Conservation (phyloP, 2,888 invertebrate genomes). For the Chrysolina haemoptera region DNA sequence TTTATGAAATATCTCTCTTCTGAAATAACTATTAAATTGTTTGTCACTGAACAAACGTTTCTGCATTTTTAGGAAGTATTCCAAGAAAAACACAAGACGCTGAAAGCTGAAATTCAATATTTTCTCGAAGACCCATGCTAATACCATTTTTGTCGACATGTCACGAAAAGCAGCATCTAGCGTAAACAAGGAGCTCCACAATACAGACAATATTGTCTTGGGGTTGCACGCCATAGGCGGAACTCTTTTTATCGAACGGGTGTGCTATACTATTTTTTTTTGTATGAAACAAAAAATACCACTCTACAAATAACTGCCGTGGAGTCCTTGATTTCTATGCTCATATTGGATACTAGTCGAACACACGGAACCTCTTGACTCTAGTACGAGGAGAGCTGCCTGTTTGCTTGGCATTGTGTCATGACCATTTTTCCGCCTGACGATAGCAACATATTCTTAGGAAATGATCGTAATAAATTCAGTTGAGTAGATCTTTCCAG, state of each 20-base stretch:
- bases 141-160: neutral
- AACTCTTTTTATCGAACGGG: neutral
- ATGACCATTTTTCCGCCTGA: no score
- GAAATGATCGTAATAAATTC: no score
- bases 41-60: neutral
- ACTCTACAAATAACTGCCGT: no score
- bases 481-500: no score
- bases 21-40: neutral
- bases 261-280: neutral
- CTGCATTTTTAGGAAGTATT: neutral
- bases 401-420: no score
- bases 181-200: neutral
- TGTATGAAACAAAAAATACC: no score
- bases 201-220: constrained; percentile 7
- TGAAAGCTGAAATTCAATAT: neutral
- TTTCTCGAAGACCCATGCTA: constrained; percentile 1
- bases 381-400: no score
- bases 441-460: no score
- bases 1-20: no score
- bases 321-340: no score
- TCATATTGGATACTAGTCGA: no score
- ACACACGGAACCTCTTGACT: no score
- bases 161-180: neutral
- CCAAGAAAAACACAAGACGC: neutral
- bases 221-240: neutral